Conservation (phyloP, 2,888 invertebrate genomes). For the Bellardia bayeri region DNA sequence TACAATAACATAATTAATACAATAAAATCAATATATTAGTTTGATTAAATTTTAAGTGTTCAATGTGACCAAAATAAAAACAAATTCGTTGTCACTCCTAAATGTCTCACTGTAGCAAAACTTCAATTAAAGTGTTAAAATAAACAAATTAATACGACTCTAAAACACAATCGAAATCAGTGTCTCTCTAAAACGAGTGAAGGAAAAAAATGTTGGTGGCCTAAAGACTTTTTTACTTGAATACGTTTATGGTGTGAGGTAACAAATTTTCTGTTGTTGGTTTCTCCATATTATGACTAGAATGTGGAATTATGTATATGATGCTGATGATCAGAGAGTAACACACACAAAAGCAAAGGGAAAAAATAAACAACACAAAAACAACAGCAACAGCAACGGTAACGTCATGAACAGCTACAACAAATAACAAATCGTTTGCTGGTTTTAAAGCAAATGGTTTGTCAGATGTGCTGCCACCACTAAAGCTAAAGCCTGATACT, state of each 20-base stretch:
- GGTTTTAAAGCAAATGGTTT: conserved; percentile 57
- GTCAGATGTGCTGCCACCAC: conserved; percentile 40
- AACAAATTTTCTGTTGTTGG: conserved; percentile 23
- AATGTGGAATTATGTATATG: conserved; percentile 15
- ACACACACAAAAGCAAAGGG: conserved; percentile 8
- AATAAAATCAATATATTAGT: background rate
- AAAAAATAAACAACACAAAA: background rate
- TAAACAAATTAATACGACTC: conserved; percentile 12
- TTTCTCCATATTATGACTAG: conserved; percentile 19
- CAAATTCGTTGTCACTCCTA: background rate
- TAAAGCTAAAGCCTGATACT: conserved; percentile 8
- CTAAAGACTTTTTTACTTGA: conserved; percentile 29
- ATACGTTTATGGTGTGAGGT: conserved; percentile 29
- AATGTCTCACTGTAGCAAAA: background rate
- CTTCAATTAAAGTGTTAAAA: conserved; percentile 9
- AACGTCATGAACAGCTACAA: background rate
- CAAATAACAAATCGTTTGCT: conserved; percentile 51
- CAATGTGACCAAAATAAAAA: background rate
- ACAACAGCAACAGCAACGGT: background rate
- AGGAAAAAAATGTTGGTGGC: conserved; percentile 18
- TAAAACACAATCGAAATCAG: conserved; percentile 12
- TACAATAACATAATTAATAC: too few species aligned
- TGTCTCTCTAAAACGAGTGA: conserved; percentile 25
- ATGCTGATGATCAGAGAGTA: conserved; percentile 47
- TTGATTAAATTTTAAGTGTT: background rate